phyloP scores from a whole-genome alignment of 2,888 invertebrate genomes.

The Limnephilus auricula region DNA sequence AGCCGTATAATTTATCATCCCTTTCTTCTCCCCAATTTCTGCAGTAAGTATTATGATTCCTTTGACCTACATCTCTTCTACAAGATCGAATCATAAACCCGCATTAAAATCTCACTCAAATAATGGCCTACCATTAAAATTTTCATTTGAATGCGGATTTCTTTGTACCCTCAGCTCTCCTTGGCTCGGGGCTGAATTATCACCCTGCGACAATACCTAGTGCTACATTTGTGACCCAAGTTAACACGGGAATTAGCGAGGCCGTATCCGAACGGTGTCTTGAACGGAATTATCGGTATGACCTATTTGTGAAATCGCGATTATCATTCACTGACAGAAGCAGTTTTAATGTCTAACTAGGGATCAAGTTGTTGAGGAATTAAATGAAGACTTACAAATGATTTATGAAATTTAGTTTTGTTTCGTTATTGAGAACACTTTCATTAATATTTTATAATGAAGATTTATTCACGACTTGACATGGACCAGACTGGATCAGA shows the following conservation, averaged over 20 bases:
- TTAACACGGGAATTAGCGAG: neutral
- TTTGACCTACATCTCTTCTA: neutral
- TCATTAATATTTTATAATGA: too few relatives aligned
- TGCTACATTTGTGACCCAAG: neutral
- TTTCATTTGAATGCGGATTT: neutral
- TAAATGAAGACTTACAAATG: neutral
- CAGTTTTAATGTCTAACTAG: neutral
- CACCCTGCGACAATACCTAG: neutral
- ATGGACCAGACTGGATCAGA: too few relatives aligned
- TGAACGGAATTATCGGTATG: neutral
- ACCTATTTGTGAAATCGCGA: neutral
- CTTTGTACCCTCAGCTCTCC: neutral
- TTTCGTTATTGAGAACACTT: too few relatives aligned
- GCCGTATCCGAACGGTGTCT: neutral
- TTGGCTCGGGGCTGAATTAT: neutral
- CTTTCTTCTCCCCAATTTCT: neutral
- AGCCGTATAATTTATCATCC: neutral
- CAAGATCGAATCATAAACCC: neutral
- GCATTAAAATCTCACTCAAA: neutral
- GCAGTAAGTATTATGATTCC: neutral
- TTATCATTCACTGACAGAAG: neutral
- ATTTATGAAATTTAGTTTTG: neutral
- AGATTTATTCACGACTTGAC: too few relatives aligned
- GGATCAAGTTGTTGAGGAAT: neutral
- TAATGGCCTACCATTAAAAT: neutral